Conservation (phyloP, 2,113 vertebrate genomes). For the Chloropsis hardwickii region DNA sequence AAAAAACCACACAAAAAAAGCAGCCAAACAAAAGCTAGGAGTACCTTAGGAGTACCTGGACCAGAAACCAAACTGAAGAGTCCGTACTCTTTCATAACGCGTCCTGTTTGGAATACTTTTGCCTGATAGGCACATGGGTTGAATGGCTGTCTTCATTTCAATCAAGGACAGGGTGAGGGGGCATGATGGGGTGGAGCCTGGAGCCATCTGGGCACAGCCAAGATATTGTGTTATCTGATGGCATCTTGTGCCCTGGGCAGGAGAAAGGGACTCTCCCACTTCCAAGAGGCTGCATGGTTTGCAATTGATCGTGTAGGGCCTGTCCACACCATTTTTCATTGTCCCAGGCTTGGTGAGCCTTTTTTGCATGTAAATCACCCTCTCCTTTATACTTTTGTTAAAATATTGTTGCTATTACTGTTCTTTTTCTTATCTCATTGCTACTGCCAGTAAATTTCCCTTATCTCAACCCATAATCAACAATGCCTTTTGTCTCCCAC, state of each 20-base stretch:
- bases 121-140: neutral
- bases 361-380: neutral
- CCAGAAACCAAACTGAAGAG: neutral
- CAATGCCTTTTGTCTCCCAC: neutral
- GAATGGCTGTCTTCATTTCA: neutral
- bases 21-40: neutral
- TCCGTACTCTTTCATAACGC: neutral
- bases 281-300: neutral
- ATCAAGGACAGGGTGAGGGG: neutral
- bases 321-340: neutral
- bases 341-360: neutral
- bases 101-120: neutral
- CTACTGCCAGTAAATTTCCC: neutral
- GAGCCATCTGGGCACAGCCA: neutral
- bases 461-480: neutral
- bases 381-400: neutral
- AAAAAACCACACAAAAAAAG: neutral
- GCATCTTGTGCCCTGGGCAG: neutral
- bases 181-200: neutral
- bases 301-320: neutral
- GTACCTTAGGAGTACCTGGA: neutral
- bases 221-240: too few relatives aligned
- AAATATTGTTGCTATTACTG: neutral
- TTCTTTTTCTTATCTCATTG: neutral
- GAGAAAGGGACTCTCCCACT: neutral